Percentiles rank a stretch among this genome's conserved stretches.
Evolutionary conservation across 1,140 invertebrate genomes (phyloP).

Genomic region (Episyrphus balteatus): DNA sequence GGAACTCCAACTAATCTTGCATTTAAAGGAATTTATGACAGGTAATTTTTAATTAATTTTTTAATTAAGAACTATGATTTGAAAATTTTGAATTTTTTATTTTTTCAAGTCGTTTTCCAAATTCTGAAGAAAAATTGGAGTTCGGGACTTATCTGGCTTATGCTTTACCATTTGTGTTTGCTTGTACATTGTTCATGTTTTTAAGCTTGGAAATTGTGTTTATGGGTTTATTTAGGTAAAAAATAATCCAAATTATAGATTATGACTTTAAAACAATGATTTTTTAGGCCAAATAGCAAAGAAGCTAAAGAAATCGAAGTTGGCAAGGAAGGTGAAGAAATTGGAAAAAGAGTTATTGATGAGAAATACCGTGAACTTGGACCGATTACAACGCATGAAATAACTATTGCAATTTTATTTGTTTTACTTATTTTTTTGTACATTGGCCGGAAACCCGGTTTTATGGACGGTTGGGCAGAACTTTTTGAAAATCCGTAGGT

Average conservation of each 20-base stretch:
- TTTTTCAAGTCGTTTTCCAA: constrained; percentile 37
- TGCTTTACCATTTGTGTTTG: constrained; percentile 44
- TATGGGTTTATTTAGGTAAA: constrained; percentile 51
- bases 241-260: no score
- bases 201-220: constrained; percentile 57
- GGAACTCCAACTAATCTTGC: constrained; percentile 83
- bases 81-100: not conserved
- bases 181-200: constrained; percentile 56
- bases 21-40: constrained; percentile 61
- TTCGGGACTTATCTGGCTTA: constrained; percentile 66
- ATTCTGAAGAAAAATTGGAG: constrained; percentile 46
- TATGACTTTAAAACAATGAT: no score
- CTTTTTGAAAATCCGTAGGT: constrained; percentile 32
- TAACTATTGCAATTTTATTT: constrained; percentile 59
- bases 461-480: constrained; percentile 7
- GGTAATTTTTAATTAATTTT: constrained; percentile 36
- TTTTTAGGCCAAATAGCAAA: constrained; percentile 36
- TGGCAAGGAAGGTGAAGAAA: constrained; percentile 42
- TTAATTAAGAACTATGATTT: constrained; percentile 5
- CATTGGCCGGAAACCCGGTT: constrained; percentile 67
- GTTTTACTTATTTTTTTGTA: constrained; percentile 64
- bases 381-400: constrained; percentile 66
- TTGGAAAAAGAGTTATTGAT: constrained; percentile 47
- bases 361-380: constrained; percentile 60
- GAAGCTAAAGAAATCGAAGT: constrained; percentile 38